Evolutionary conservation across 2,888 invertebrate species (phyloP).

Genomic region (Melinaea menophilus): DNA sequence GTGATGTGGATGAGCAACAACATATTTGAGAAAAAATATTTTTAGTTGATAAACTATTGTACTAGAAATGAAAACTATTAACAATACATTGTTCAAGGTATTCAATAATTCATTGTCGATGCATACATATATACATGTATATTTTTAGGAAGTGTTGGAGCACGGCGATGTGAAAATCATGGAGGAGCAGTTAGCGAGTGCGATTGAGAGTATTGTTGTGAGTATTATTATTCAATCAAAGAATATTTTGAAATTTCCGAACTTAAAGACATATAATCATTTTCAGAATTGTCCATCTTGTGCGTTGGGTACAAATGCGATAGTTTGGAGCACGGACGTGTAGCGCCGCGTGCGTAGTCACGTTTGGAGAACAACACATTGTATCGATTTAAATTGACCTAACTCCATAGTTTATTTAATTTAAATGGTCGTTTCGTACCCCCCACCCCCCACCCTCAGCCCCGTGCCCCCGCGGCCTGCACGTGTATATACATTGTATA

Average conservation of each 20-base stretch:
- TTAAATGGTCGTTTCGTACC: slow-evolving; percentile 46
- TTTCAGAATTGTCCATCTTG: slow-evolving; percentile 77
- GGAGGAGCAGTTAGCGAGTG: slow-evolving; percentile 74
- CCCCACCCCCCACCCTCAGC: slow-evolving; percentile 77
- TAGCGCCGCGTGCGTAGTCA: slow-evolving; percentile 38
- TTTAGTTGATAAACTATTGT: neutral
- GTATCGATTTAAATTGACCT: neutral
- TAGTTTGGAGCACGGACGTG: slow-evolving; percentile 77
- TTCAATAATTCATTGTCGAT: neutral
- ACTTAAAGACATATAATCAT: slow-evolving; percentile 16
- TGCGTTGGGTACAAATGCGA: slow-evolving; percentile 75
- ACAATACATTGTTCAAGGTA: neutral
- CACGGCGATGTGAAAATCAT: slow-evolving; percentile 74
- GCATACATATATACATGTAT: slow-evolving; percentile 1
- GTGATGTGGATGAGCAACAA: neutral
- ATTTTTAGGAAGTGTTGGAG: slow-evolving; percentile 69
- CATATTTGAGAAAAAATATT: neutral
- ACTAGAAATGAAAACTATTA: neutral
- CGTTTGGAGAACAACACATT: neutral
- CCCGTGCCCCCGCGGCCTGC: slow-evolving; percentile 74
- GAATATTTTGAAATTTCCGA: neutral
- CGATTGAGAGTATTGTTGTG: slow-evolving; percentile 76
- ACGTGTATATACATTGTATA: slow-evolving; percentile 72
- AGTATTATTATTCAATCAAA: slow-evolving; percentile 40
- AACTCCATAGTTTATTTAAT: neutral